Evolutionary conservation across 1,140 invertebrate species (phyloP).

Genomic region (Penaeus japonicus): DNA sequence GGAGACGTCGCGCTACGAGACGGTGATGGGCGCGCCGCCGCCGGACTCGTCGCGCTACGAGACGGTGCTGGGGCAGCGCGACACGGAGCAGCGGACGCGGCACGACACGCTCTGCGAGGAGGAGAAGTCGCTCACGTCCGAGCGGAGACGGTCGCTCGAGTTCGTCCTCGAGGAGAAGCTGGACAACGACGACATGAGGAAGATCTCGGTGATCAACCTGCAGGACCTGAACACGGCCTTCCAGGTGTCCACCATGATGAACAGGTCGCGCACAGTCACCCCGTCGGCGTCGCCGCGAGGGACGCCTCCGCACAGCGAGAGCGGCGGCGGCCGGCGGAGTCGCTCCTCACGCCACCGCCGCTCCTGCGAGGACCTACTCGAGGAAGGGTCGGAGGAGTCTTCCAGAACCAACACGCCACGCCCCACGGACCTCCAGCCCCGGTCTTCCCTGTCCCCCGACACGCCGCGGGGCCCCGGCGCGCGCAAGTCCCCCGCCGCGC

Average conservation of each 20-base stretch:
- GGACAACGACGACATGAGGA: constrained; percentile 59
- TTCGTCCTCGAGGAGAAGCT: constrained; percentile 58
- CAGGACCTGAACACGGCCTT: constrained; percentile 61
- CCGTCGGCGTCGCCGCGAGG: constrained; percentile 55
- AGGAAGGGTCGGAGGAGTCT: constrained; percentile 56
- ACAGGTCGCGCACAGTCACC: constrained; percentile 54
- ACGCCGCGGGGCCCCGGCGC: constrained; percentile 35
- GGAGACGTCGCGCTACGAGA: constrained; percentile 52
- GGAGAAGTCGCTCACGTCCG: constrained; percentile 48
- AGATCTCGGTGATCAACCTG: constrained; percentile 61
- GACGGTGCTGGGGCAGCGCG: constrained; percentile 42
- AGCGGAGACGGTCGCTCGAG: constrained; percentile 56
- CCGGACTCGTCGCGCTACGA: constrained; percentile 53
- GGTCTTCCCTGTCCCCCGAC: constrained; percentile 56
- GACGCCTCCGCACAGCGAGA: constrained; percentile 57
- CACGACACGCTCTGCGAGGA: constrained; percentile 53
- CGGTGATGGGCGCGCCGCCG: constrained; percentile 47
- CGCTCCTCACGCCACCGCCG: constrained; percentile 56
- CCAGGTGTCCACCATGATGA: constrained; percentile 52
- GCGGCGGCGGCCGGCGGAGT: constrained; percentile 51
- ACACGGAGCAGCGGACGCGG: constrained; percentile 31
- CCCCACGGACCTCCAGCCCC: constrained; percentile 52
- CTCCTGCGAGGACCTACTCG: constrained; percentile 58
- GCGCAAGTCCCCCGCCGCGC: constrained; percentile 28
- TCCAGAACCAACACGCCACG: constrained; percentile 57